Conservation (phyloP, 2,888 invertebrate species). For the Drosophila percnosoma region DNA sequence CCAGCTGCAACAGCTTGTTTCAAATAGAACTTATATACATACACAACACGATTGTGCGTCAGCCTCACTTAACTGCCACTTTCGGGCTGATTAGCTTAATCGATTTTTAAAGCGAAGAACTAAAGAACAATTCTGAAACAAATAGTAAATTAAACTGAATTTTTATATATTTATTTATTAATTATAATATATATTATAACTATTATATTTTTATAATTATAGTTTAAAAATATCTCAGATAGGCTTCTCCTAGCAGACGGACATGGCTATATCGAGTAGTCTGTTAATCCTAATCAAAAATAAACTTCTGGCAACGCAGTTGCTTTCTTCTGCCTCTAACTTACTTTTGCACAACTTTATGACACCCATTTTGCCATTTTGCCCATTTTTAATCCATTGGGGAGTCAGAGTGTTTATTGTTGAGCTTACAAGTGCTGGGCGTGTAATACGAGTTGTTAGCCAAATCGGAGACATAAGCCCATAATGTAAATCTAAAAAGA, state of each 20-base stretch:
- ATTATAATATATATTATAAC: not conserved
- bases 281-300: not conserved
- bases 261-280: not conserved
- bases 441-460: conserved; percentile 71
- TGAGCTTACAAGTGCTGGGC: conserved; percentile 40
- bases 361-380: not conserved
- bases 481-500: conserved; percentile 22
- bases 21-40: conserved; percentile 22
- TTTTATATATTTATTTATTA: not conserved
- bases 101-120: conserved; percentile 2
- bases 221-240: not conserved
- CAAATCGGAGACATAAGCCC: conserved; percentile 53
- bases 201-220: not conserved
- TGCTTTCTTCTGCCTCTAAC: not conserved
- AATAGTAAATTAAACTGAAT: not conserved
- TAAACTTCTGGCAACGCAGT: not conserved
- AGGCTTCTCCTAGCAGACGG: not conserved
- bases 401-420: not conserved
- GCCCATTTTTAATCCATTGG: not conserved
- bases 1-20: conserved; percentile 28
- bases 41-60: conserved; percentile 4
- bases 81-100: not conserved
- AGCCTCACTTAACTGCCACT: not conserved
- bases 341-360: not conserved
- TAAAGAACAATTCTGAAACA: no score